Base-by-base conservation (phyloP, 2,888 invertebrate species). In the Belgica antarctica region DNA sequence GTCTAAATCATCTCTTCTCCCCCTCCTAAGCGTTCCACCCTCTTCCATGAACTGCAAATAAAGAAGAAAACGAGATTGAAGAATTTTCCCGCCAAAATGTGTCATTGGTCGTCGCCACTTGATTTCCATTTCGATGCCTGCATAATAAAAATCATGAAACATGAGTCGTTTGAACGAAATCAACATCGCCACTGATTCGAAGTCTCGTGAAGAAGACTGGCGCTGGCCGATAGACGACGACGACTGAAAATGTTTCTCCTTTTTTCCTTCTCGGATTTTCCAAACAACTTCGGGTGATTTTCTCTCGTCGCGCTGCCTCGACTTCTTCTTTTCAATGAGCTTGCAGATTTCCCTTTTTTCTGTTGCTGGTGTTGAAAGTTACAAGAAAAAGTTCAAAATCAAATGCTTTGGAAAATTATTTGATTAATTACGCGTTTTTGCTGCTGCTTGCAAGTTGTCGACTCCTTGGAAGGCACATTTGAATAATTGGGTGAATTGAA, bases 71-170 rank as follows among this genome's bases (percentile, higher is more conserved):
- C 7, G 12, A 41, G 12, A 65, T 1, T 3, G 61, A 24, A 24
- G 5, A n/a, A 17, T 15, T 19, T 62, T 65, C 63, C 63, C 63
- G 63, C 63, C 63, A 65, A 65, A 65, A 34, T 41, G 41, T 65
- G 63, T 65, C 63, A 65, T 25, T 46, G 46, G 63, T 65, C 63
- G 63, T 36, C 63, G 63, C 63, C 63, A 63, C 63, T 63, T n/a
- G 34, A 34, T 63, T 34, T 34, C 27, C 34, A 22, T 27, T 63
- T 63, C 22, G 28, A 41, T 27, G 22, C 28, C 22, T 27, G 34
- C 17, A 36, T 34, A 62, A 62, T 27, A 62, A 62, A 8, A 62
- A 36, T 10, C 3, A 17, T 34, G 63, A 63, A 63, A 63, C 63
- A 63, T 63, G 36, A 63, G 31, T 31, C 27, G 31, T 17, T 2